These are phyloP conservation scores for Myodes glareolus DNA, from an alignment of 2,113 vertebrate species.

Conservation along the genomic window DNA sequence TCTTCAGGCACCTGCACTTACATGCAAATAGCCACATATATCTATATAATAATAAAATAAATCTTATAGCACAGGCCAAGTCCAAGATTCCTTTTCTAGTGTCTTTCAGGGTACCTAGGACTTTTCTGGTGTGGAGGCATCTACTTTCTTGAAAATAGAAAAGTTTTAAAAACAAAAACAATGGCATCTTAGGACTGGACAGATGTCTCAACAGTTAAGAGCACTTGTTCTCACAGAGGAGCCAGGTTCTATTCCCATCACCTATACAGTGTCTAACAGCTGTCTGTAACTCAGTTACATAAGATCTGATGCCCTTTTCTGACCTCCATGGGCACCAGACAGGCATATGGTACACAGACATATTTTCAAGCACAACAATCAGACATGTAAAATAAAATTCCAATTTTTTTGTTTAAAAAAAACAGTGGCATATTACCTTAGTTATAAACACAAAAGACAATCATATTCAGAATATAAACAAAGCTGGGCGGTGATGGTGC, in stretches of 20 bases:
- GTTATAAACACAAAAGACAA: constrained; percentile 2
- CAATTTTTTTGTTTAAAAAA: constrained; percentile 23
- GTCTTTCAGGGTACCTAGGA: not conserved
- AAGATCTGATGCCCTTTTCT: not conserved
- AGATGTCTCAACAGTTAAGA: not conserved
- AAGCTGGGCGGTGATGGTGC: not conserved
- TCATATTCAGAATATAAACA: not conserved
- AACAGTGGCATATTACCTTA: not conserved
- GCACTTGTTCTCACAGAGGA: not conserved
- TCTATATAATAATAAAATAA: not conserved
- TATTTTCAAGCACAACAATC: not conserved
- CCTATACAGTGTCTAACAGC: not conserved
- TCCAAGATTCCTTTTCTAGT: not conserved
- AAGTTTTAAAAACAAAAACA: not conserved
- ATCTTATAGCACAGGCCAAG: not conserved
- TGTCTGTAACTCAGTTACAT: not conserved
- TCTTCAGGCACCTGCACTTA: not conserved
- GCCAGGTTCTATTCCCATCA: not conserved
- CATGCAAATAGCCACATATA: not conserved
- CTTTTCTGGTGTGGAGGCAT: not conserved
- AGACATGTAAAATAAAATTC: not conserved
- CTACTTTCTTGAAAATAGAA: not conserved
- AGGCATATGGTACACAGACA: not conserved
- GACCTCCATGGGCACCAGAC: not conserved
- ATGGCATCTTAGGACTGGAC: not conserved